Evolutionary conservation across 2,888 invertebrate species (phyloP), one percentile per base, ranked within the genome.

Genomic region (Eupsilia transversa): DNA sequence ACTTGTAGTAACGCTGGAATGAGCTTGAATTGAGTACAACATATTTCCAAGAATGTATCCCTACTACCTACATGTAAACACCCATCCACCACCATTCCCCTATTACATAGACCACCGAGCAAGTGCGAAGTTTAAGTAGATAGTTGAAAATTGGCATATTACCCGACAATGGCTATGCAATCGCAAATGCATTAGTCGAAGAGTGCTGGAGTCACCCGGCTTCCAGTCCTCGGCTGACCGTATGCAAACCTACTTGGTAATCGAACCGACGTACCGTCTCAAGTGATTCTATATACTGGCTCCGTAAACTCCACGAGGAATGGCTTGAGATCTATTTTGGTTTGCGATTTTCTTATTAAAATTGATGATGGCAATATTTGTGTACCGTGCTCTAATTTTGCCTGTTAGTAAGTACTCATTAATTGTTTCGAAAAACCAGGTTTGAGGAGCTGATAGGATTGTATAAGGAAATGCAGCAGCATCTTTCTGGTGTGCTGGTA

Each of bases 171-270:
- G 83, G 91, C 86, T 87, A 81, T 91, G 93, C 94, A 92, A 94
- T 93, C 92, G 86, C 92, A 93, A 92, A 94, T 89, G 94, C 94
- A 94, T 94, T 94, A 94, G 93, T 87, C 90, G 89, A 87, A 89
- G 89, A 86, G 72, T 84, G 75, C 76, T 65, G 83, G 78, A 89
- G 88, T 79, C 85, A 79, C 79, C 64, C 77, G 65, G 67, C 61
- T 59, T 10, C 80, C 14, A 38, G 38, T 71, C 65, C 79, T 77
- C 74, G 35, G 73, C 82, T 80, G 82, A 86, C 86, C 89, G 85
- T 89, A 90, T 88, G 90, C 91, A 89, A 90, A 90, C 90, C 86
- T 77, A 83, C 88, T 81, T 82, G 77, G 87, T 77, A 84, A 85
- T 83, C 83, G 86, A 88, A 87, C 86, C 79, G 73, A 69, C 77